Evolutionary conservation across 2,888 invertebrate genomes (phyloP).

Genomic region (Acrobasis repandana): DNA sequence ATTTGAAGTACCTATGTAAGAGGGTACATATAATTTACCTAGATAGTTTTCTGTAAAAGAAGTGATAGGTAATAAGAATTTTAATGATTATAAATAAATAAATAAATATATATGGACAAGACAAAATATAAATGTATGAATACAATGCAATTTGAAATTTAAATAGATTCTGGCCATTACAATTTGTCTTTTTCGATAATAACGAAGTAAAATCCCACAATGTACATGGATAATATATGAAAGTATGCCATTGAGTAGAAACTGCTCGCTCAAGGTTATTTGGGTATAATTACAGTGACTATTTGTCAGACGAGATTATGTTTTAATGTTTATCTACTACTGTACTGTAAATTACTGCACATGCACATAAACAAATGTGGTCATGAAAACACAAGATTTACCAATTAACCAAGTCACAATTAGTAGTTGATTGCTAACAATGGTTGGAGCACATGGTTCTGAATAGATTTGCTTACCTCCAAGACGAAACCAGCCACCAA

Average conservation of each 20-base stretch:
- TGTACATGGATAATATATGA: constrained; percentile 26
- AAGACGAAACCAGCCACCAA: constrained; percentile 93
- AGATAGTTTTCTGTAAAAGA: too few relatives aligned
- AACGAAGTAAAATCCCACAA: neutral
- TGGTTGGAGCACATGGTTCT: constrained; percentile 4
- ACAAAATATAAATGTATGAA: too few relatives aligned
- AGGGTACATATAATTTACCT: too few relatives aligned
- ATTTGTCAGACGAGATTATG: constrained; percentile 3
- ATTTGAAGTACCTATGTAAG: too few relatives aligned
- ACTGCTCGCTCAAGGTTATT: constrained; percentile 22
- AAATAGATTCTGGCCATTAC: too few relatives aligned
- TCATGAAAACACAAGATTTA: neutral
- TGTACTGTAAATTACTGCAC: constrained; percentile 3
- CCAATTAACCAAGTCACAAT: neutral
- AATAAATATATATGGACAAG: too few relatives aligned
- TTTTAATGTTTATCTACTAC: neutral
- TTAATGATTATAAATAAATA: too few relatives aligned
- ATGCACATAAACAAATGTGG: neutral
- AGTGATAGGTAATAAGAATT: too few relatives aligned
- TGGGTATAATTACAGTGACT: neutral
- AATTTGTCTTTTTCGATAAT: neutral
- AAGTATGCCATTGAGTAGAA: constrained; percentile 37
- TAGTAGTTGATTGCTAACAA: neutral
- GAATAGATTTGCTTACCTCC: constrained; percentile 83
- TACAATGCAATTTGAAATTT: too few relatives aligned